Base-by-base conservation (phyloP, 2,113 vertebrate species). In the Aptenodytes patagonicus region DNA sequence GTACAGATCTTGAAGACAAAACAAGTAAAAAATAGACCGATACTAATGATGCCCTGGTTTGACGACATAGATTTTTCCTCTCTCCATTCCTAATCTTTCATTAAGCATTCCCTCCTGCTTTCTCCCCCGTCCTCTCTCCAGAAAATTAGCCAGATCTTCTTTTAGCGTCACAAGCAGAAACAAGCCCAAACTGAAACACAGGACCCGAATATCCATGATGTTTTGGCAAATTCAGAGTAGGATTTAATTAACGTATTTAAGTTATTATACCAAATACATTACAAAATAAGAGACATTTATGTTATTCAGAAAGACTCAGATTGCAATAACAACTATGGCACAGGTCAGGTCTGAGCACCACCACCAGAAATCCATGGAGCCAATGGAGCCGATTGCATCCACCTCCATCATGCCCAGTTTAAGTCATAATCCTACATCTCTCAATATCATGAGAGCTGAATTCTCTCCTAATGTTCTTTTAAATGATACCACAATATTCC, bases 361-460 rank as follows among this genome's bases (percentile, higher is more conserved):
- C 19, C 51, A 77, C 47, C n/a, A 72, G 38, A 81, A 76, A 65
- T 36, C 26, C 22, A 24, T 1, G 11, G 2, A 42, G 42, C 42
- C 42, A 42, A 0, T 22, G 17, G 32, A 66, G 14, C 28, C 26
- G 34, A 60, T 1, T 40, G 55, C 1, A 0, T 31, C 51, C 6
- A 38, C 22, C 17, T 78, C 18, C n/a, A 46, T 22, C 61, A 46
- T 0, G 1, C 21, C 55, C 28, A 8, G 29, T 36, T 42, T 79
- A 64, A 42, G 8, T 52, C 36, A 42, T 34, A 70, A 58, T 80
- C 51, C 68, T 47, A 47, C 1, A 0, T 64, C n/a, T 36, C 46
- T 60, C 58, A 49, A 3, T 38, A 60, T 19, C 34, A 58, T 7
- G 14, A 75, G 25, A 29, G 22, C 14, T 60, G 49, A 70, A 55